Conservation (phyloP, 2,113 vertebrate genomes). For the Paradisaea rubra region DNA sequence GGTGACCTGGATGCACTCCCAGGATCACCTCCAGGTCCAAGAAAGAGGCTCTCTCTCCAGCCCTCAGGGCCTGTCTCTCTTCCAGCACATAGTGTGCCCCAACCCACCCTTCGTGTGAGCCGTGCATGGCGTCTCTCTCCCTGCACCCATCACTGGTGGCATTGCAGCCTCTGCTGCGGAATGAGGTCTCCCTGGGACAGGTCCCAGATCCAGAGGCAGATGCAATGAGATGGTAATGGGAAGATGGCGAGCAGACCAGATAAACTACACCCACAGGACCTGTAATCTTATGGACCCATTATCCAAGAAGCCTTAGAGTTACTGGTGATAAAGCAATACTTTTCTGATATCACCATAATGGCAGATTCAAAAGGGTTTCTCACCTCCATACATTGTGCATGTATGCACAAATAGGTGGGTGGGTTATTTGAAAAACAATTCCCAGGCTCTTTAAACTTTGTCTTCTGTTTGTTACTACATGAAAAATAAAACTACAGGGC, state of each 20-base stretch:
- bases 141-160: neutral
- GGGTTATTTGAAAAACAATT: neutral
- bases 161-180: neutral
- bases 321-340: neutral
- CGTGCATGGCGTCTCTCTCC: fast-evolving
- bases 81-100: too few species aligned
- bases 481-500: neutral
- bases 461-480: neutral
- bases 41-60: too few species aligned
- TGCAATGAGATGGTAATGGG: neutral
- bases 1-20: too few species aligned
- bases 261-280: neutral
- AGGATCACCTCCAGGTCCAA: too few species aligned
- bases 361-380: neutral
- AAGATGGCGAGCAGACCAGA: neutral
- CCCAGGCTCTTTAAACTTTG: neutral
- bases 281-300: neutral
- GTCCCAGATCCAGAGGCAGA: neutral
- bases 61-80: too few species aligned
- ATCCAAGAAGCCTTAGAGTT: neutral
- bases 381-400: neutral
- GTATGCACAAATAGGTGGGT: neutral
- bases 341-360: neutral
- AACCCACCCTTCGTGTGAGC: fast-evolving
- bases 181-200: neutral